phyloP scores from a whole-genome alignment of 2,113 vertebrate species.

The Pao palembangensis region DNA sequence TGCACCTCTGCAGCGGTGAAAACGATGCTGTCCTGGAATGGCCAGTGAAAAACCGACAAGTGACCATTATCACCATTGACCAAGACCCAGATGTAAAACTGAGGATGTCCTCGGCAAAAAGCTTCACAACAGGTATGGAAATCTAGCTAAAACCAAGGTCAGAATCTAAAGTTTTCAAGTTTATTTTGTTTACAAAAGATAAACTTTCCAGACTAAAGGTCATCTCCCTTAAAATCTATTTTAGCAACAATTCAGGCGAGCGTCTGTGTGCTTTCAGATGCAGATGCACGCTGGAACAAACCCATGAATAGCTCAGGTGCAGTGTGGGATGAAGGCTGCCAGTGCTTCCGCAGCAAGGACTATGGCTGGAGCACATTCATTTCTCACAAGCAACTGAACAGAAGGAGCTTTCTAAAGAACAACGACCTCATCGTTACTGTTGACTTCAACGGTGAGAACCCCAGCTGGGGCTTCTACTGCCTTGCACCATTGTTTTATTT shows the following conservation, averaged over 20 bases:
- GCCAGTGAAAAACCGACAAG: conserved; percentile 83
- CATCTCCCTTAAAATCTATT: too few relatives aligned
- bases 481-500: not conserved
- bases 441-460: conserved; percentile 80
- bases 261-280: conserved; percentile 45
- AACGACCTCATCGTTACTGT: conserved; percentile 82
- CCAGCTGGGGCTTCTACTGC: not conserved
- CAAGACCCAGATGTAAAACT: conserved; percentile 78
- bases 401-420: conserved; percentile 83
- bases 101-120: conserved; percentile 84
- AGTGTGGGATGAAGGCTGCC: conserved; percentile 63
- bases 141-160: not conserved
- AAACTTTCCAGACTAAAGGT: not conserved
- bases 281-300: conserved; percentile 72
- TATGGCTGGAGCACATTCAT: conserved; percentile 80
- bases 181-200: too few relatives aligned
- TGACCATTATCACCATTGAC: conserved; percentile 76
- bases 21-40: conserved; percentile 84
- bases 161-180: too few relatives aligned
- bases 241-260: too few relatives aligned
- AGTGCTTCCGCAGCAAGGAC: conserved; percentile 58
- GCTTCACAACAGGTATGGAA: conserved; percentile 78
- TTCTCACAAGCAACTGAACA: conserved; percentile 76
- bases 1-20: conserved; percentile 85
- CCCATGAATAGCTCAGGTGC: conserved; percentile 73